Percentiles rank a stretch among this genome's conserved stretches.
These are phyloP conservation scores for Anthopleura sola DNA, from an alignment of 64 coral and sea anemone species.

Conservation along the genomic window DNA sequence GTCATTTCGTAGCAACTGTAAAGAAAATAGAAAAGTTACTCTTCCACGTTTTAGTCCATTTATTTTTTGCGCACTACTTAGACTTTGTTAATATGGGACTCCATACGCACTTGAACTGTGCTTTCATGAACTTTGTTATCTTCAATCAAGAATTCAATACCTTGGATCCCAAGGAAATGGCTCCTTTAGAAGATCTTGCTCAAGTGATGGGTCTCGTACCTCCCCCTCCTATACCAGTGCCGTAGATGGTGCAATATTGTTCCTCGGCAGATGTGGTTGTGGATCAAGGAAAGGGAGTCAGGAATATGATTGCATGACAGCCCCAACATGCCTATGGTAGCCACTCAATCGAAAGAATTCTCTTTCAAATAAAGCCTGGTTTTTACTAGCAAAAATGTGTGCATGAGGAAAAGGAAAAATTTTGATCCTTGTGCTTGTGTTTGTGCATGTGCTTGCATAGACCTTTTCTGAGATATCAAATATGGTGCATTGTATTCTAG, in stretches of 20 bases:
- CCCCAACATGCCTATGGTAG: background rate
- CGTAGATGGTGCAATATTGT: background rate
- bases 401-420: too few species aligned
- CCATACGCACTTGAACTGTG: slow-evolving; percentile 73
- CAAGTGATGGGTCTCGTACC: slow-evolving; percentile 71
- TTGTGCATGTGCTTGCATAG: too few species aligned
- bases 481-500: too few species aligned
- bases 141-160: slow-evolving; percentile 89
- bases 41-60: slow-evolving; percentile 85
- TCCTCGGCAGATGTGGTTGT: background rate
- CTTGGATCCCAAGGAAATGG: slow-evolving; percentile 88
- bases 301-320: background rate
- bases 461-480: too few species aligned
- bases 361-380: too few species aligned
- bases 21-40: slow-evolving; percentile 89
- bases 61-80: slow-evolving; percentile 87
- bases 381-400: too few species aligned
- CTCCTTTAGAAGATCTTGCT: slow-evolving; percentile 85
- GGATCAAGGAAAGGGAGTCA: too few species aligned
- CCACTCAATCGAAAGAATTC: too few species aligned
- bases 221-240: background rate
- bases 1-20: slow-evolving; percentile 72
- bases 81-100: slow-evolving; percentile 84
- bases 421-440: too few species aligned
- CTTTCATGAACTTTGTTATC: slow-evolving; percentile 89